Base-by-base conservation (phyloP, 2,888 invertebrate genomes). In the Xestoiulus laeticollis region DNA sequence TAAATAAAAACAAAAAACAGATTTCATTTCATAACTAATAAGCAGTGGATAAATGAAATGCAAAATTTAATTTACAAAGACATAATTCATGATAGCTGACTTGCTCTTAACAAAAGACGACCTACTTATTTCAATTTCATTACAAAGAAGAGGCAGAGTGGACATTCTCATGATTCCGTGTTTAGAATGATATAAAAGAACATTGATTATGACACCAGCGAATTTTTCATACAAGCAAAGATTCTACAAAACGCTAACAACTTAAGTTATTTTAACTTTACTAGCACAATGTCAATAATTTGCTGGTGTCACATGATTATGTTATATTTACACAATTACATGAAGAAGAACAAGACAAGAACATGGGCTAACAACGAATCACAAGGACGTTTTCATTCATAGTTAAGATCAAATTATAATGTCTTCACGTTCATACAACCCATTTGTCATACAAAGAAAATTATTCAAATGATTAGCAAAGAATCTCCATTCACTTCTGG, bases 21-120 rank as follows among this genome's bases (percentile, higher is more conserved):
- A 5, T 8, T 38, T 0, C 1, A 53, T 53, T 53, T 19, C 53
- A 53, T 1, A 38, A 38, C 6, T 38, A 38, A 8, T 8, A 38
- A 38, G 22, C 22, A 53, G 68, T 22, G 22, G 6, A 22, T 22
- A 68, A 68, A 68, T 68, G 68, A 26, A 68, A 26, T 68, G 68
- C 8, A 68, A 22, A 68, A 68, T 68, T 68, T 68, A 68, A 68
- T 78, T 78, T 78, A 78, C 78, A 78, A 78, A 22, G 30, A 78
- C 78, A 30, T 30, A 30, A 78, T 26, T 26, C 30, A 26, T 22
- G 30, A 30, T 78, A 78, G 30, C 4, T 78, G 78, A 10, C 26
- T 78, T 30, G 78, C 30, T 30, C 30, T 12, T 78, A 68, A 68
- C 14, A 78, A 78, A 68, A 30, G 14, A 78, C 78, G 26, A 78